Conservation (phyloP, 2,888 invertebrate genomes). For the Alloscopus bannaensis region DNA sequence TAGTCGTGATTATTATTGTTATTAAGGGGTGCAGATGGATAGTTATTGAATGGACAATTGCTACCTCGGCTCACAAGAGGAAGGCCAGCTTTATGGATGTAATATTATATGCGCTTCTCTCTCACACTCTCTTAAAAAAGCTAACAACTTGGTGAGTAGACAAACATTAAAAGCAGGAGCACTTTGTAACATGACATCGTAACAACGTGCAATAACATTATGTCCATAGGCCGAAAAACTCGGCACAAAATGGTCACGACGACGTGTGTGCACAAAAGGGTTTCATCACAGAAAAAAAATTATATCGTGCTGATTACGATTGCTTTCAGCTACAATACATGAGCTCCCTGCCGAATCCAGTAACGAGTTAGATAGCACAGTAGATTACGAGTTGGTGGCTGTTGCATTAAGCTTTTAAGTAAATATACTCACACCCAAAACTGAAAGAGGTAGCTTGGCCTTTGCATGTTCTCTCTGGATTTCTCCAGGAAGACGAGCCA, state of each 20-base stretch:
- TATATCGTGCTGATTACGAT: constrained; percentile 39
- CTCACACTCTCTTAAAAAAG: not conserved
- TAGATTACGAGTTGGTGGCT: constrained; percentile 24
- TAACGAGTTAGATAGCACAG: constrained; percentile 2
- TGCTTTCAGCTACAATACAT: constrained; percentile 40
- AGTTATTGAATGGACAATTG: constrained; percentile 69
- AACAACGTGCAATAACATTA: constrained; percentile 36
- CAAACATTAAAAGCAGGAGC: constrained; percentile 41
- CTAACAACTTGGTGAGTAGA: no score
- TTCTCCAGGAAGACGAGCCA: constrained; percentile 13
- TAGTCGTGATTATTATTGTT: constrained; percentile 65
- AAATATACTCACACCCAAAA: constrained; percentile 53
- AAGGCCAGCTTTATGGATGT: constrained; percentile 52
- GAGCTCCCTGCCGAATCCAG: not conserved
- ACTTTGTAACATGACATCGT: constrained; percentile 39
- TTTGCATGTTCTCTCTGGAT: not conserved
- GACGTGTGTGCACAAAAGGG: not conserved
- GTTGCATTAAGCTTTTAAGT: constrained; percentile 56
- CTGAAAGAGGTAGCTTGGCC: constrained; percentile 2
- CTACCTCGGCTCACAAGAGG: constrained; percentile 37
- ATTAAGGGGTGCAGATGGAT: constrained; percentile 62
- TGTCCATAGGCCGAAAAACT: constrained; percentile 16
- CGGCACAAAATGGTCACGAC: constrained; percentile 40
- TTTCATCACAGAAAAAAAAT: not conserved
- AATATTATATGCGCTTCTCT: constrained; percentile 29